These are phyloP conservation scores for Leucophenga varia DNA, from an alignment of 1,140 invertebrate genomes.

Conservation along the genomic window DNA sequence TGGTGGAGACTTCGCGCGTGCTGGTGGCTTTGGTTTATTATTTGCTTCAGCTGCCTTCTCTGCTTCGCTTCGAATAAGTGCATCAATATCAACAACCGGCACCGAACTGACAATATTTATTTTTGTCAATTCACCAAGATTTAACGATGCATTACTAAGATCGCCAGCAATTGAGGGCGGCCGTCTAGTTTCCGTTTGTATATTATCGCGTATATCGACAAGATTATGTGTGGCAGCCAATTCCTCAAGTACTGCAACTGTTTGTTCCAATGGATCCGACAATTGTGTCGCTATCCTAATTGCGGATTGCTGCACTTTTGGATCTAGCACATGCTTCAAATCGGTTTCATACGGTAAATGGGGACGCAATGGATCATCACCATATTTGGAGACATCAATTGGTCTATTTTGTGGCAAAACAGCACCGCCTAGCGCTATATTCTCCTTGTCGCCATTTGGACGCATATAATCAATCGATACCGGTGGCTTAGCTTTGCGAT, in stretches of 20 bases:
- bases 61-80: conserved; percentile 30
- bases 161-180: conserved; percentile 38
- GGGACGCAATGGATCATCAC: conserved; percentile 35
- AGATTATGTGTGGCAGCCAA: conserved; percentile 38
- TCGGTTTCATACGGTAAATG: conserved; percentile 27
- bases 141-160: conserved; percentile 20
- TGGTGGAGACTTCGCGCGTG: conserved; percentile 13
- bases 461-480: conserved; percentile 46
- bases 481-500: conserved; percentile 40
- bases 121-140: conserved; percentile 36
- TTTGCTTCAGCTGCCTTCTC: conserved; percentile 27
- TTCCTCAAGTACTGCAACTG: conserved; percentile 37
- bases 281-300: conserved; percentile 21
- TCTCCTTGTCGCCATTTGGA: conserved; percentile 39
- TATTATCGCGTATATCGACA: conserved; percentile 41
- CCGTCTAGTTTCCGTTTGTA: conserved; percentile 32
- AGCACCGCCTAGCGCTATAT: conserved; percentile 17
- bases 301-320: conserved; percentile 6
- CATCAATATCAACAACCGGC: conserved; percentile 39
- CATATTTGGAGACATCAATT: conserved; percentile 47
- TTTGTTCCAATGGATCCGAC: conserved; percentile 36
- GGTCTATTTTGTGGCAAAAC: conserved; percentile 42
- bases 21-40: conserved; percentile 30
- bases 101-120: conserved; percentile 37
- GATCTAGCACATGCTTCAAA: conserved; percentile 20